Conservation (phyloP, 2,113 vertebrate species). For the Sakesphorus luctuosus region DNA sequence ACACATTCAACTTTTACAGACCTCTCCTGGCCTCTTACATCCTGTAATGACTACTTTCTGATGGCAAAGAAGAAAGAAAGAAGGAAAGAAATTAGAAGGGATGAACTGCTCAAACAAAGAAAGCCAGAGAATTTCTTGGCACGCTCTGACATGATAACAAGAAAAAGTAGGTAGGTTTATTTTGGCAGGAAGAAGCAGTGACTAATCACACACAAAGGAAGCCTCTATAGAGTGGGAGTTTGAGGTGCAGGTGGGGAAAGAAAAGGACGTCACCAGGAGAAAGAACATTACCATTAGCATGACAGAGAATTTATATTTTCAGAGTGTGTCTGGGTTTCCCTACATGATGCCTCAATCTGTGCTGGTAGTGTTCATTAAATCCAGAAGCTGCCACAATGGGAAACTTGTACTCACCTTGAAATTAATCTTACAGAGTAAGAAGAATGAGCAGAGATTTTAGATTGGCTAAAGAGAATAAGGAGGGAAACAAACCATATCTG, state of each 20-base stretch:
- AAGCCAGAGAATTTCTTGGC: neutral
- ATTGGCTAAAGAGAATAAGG: accelerated
- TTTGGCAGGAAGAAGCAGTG: conserved; percentile 7
- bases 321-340: neutral
- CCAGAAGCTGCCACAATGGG: neutral
- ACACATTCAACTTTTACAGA: neutral
- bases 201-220: conserved; percentile 2
- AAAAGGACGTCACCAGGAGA: neutral
- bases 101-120: neutral
- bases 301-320: neutral
- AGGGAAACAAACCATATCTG: neutral
- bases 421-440: neutral
- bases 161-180: neutral
- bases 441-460: neutral
- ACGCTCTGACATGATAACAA: neutral
- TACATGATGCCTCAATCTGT: neutral
- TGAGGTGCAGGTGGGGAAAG: neutral
- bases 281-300: neutral
- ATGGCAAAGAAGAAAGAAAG: neutral
- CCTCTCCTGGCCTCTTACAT: neutral
- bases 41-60: neutral
- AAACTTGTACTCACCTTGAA: neutral
- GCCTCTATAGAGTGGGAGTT: neutral
- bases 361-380: neutral
- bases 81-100: neutral